A percentile compares a stretch with the other conserved stretches of the same genome.
Evolutionary conservation across 2,888 invertebrate species (phyloP).

Genomic region (Drosophila borealis): DNA sequence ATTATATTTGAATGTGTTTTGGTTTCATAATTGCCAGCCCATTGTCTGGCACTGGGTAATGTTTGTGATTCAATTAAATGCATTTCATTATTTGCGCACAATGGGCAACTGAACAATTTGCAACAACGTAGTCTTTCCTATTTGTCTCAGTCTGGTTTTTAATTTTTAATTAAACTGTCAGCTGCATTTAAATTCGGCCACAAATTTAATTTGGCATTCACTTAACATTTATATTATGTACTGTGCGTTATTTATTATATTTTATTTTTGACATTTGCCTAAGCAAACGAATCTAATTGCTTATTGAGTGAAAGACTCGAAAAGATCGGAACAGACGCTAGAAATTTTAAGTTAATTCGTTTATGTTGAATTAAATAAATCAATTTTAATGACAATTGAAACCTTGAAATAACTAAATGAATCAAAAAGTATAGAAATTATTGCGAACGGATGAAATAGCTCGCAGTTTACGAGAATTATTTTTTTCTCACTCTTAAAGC

Average conservation of each 20-base stretch:
- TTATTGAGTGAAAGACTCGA: conserved; percentile 33
- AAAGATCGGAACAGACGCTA: background rate
- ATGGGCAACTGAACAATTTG: conserved; percentile 10
- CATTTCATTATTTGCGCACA: conserved; percentile 38
- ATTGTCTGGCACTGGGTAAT: conserved; percentile 51
- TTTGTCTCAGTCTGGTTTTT: conserved; percentile 42
- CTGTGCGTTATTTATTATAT: conserved; percentile 24
- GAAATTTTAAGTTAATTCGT: background rate
- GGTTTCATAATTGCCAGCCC: conserved; percentile 59
- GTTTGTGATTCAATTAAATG: conserved; percentile 66
- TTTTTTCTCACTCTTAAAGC: background rate
- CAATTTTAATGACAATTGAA: background rate
- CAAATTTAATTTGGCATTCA: conserved; percentile 52
- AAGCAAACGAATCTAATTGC: conserved; percentile 45
- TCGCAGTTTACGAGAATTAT: background rate
- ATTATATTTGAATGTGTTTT: conserved; percentile 73
- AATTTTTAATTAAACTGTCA: conserved; percentile 68
- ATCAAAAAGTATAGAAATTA: background rate
- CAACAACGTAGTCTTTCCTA: conserved; percentile 6
- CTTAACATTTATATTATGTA: conserved; percentile 40
- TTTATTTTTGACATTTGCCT: conserved; percentile 30
- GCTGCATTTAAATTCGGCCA: conserved; percentile 50
- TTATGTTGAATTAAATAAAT: conserved; percentile 3
- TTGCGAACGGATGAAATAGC: background rate
- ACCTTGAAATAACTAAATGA: background rate